Evolutionary conservation across 2,797 vertebrate genomes (phyloP).

Genomic region (Siniperca obscura): DNA sequence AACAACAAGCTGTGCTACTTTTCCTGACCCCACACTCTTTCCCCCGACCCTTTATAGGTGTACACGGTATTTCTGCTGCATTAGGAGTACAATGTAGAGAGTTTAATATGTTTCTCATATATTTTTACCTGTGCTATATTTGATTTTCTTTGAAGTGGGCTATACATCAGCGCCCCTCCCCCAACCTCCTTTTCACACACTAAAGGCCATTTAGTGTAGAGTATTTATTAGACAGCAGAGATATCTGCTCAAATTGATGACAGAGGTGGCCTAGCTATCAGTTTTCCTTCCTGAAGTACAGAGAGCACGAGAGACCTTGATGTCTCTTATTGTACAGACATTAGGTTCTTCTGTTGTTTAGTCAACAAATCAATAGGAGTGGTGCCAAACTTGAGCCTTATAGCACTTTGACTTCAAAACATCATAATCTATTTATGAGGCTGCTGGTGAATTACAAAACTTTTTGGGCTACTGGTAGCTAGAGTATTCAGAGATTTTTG

Average conservation of each 20-base stretch:
- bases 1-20: conserved; percentile 33
- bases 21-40: neutral
- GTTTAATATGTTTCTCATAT: conserved; percentile 7
- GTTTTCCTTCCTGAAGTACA: conserved; percentile 41
- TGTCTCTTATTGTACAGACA: conserved; percentile 48
- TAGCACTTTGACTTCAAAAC: conserved; percentile 61
- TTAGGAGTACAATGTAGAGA: neutral
- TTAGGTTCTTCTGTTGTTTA: conserved; percentile 48
- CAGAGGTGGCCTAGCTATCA: conserved; percentile 31
- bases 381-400: conserved; percentile 51
- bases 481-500: neutral
- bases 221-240: conserved; percentile 36
- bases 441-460: conserved; percentile 30
- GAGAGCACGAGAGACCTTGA: conserved; percentile 33
- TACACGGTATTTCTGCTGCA: neutral
- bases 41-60: neutral
- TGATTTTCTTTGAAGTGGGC: conserved; percentile 9
- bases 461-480: neutral
- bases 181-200: conserved; percentile 12
- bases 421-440: conserved; percentile 70
- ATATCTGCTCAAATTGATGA: conserved; percentile 21
- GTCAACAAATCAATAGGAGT: conserved; percentile 70
- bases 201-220: conserved; percentile 7
- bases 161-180: conserved; percentile 12
- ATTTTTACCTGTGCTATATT: conserved; percentile 8